These are phyloP conservation scores for Rhinophrynus dorsalis DNA, from an alignment of 2,797 vertebrate species.

Conservation along the genomic window DNA sequence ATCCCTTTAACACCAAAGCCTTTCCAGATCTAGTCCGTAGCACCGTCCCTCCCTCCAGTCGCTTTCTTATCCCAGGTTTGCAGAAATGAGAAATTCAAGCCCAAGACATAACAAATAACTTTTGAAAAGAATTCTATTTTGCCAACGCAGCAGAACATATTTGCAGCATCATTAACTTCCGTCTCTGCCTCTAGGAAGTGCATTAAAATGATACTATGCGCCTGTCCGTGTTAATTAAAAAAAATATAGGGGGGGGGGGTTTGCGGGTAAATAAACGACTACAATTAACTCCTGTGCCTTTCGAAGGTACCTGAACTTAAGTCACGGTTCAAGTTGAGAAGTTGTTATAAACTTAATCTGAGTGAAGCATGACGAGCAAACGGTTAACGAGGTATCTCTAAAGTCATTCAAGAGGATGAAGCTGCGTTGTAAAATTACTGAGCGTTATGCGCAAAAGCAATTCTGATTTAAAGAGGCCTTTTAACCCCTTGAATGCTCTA, in stretches of 20 bases:
- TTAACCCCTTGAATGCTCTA: too few relatives aligned
- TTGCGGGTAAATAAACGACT: conserved; percentile 1
- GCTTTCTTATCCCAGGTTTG: background rate
- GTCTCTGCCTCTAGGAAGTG: conserved; percentile 41
- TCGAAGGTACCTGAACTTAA: conserved; percentile 37
- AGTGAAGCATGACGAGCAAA: background rate
- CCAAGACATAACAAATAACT: conserved; percentile 22
- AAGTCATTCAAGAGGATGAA: conserved; percentile 9
- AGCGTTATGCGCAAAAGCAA: too few relatives aligned
- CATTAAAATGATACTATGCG: conserved; percentile 45
- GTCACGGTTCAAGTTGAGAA: conserved; percentile 17
- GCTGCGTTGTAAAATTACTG: too few relatives aligned
- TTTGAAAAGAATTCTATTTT: conserved; percentile 33
- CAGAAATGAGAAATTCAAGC: conserved; percentile 1
- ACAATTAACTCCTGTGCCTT: conserved; percentile 62
- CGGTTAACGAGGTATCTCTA: conserved; percentile 20
- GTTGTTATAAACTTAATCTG: background rate
- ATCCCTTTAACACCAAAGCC: too few relatives aligned
- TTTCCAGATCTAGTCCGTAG: background rate
- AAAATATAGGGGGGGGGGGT: background rate
- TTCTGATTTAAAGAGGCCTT: too few relatives aligned
- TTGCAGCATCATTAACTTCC: conserved; percentile 48
- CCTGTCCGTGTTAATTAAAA: conserved; percentile 43
- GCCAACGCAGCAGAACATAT: conserved; percentile 42
- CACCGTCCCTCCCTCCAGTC: background rate